Conservation (phyloP, 2,888 invertebrate genomes). For the Dioctria linearis region DNA sequence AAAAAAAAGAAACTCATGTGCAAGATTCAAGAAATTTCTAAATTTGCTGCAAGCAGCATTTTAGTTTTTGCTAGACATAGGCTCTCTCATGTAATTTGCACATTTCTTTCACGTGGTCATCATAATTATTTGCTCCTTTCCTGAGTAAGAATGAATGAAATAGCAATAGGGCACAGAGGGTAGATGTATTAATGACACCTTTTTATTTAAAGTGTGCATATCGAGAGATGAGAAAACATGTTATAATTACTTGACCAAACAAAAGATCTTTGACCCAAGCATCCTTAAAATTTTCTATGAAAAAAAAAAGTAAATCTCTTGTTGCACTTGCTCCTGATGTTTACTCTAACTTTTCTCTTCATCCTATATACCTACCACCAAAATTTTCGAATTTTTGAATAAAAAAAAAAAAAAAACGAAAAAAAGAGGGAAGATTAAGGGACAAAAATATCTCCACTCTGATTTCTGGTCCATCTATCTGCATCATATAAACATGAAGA, state of each 20-base stretch:
- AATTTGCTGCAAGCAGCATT: not conserved
- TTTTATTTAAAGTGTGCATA: not conserved
- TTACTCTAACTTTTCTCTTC: not conserved
- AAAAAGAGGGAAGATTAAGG: not conserved
- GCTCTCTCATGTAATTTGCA: no score
- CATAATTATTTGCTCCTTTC: no score
- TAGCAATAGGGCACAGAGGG: no score
- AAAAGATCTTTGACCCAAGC: constrained; percentile 2
- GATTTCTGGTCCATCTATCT: not conserved
- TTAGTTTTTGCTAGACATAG: no score
- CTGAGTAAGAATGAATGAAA: no score
- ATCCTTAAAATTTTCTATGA: not conserved
- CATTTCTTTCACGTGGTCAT: no score
- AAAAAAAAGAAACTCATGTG: not conserved
- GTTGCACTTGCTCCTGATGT: not conserved
- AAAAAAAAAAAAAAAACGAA: not conserved
- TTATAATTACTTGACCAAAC: constrained; percentile 13
- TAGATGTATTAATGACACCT: not conserved
- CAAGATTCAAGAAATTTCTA: not conserved
- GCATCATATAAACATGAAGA: not conserved
- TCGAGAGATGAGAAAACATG: not conserved
- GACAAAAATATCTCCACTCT: not conserved
- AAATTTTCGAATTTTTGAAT: not conserved
- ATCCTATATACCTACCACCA: not conserved
- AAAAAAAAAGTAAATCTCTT: not conserved